These are phyloP conservation scores for Caenorhabditis inopinata DNA, from an alignment of 1,140 invertebrate species.

Conservation along the genomic window DNA sequence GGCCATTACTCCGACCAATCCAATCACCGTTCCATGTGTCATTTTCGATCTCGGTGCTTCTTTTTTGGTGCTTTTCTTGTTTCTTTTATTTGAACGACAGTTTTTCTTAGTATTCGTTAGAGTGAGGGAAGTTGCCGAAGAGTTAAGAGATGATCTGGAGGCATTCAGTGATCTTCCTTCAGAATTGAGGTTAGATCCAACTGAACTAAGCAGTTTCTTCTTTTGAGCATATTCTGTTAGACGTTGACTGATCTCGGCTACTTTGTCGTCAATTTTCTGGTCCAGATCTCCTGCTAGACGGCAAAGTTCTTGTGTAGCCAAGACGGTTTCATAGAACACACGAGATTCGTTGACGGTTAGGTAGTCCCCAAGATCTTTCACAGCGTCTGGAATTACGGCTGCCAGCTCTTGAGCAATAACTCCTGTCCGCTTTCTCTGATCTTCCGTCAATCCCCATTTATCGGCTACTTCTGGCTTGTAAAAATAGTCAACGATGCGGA, in stretches of 20 bases:
- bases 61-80: background rate
- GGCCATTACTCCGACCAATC: conserved; percentile 49
- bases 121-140: conserved; percentile 36
- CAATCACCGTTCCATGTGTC: conserved; percentile 47
- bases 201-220: conserved; percentile 54
- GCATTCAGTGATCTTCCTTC: conserved; percentile 23
- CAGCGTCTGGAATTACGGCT: conserved; percentile 85
- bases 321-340: conserved; percentile 64
- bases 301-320: conserved; percentile 63
- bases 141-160: conserved; percentile 41
- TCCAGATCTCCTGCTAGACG: conserved; percentile 60
- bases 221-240: conserved; percentile 52
- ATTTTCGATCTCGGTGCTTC: conserved; percentile 31
- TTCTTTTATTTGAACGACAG: background rate
- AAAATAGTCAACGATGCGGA: conserved; percentile 87
- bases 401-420: conserved; percentile 28
- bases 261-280: conserved; percentile 62
- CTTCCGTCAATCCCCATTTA: conserved; percentile 76
- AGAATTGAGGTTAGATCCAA: conserved; percentile 52
- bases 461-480: conserved; percentile 85
- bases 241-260: conserved; percentile 57
- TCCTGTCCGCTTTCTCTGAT: conserved; percentile 50
- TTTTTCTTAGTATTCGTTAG: background rate
- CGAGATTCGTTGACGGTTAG: conserved; percentile 63
- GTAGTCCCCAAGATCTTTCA: conserved; percentile 72